Base-by-base conservation (phyloP, 1,140 invertebrate species). In the Cydia splendana region DNA sequence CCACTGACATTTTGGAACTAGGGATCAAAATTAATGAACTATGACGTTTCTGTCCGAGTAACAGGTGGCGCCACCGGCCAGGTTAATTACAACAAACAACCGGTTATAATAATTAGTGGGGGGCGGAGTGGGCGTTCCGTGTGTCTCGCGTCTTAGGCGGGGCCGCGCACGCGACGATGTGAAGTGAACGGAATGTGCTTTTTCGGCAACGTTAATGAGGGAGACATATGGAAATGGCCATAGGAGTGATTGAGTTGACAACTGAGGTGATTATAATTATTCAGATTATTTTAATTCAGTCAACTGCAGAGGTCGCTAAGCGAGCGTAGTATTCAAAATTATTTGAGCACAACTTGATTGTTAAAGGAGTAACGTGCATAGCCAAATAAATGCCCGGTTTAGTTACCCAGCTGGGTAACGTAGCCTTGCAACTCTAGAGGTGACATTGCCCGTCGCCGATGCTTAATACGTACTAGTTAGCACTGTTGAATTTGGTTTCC, bases 71-170 rank as follows among this genome's bases (percentile, higher is more conserved):
- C 82, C 80, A 79, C 75, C 74, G 82, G 81, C 82, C 82, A 84
- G 82, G 80, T 81, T 91, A 91, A 91, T 91, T 89, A 88, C 82
- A 85, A 86, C 83, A 88, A 89, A 88, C 83, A 89, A 89, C 89
- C 85, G 89, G 88, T 91, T 90, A 88, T 89, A 87, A 91, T 91
- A 90, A 90, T 90, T 91, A 90, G 86, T 84, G 82, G 85, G 89
- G 88, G 89, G 88, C 89, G 90, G 80, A 75, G 84, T 86, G 85
- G 88, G 86, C 86, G 85, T 81, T 77, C 81, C 79, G 51, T 78
- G 80, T 78, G 77, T 78, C 78, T 82, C 71, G 75, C 75, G 82
- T 82, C 30, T 77, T 65, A 90, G 90, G 90, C 90, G 90, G 88
- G 89, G 90, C 88, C 86, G 86, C 81, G 83, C 85, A 84, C 82